These are phyloP conservation scores for Drosophila lacteicornis DNA, from an alignment of 1,140 invertebrate species.

Conservation along the genomic window DNA sequence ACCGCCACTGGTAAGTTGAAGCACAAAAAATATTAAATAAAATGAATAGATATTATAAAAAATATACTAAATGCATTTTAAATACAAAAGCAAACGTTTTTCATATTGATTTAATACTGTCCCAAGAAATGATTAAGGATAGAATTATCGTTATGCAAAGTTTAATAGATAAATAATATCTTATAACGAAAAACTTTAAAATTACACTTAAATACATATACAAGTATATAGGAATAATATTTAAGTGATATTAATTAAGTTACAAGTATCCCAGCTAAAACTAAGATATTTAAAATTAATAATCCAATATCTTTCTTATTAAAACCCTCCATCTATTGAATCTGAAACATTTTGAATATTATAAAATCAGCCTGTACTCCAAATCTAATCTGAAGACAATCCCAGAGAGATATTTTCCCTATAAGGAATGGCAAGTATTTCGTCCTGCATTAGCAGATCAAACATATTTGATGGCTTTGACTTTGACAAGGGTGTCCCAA, in stretches of 20 bases:
- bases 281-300: no score
- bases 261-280: no score
- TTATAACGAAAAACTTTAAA: no score
- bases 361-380: background rate
- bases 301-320: no score
- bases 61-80: background rate
- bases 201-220: no score
- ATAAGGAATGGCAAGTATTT: slow-evolving; percentile 35
- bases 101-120: no score
- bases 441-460: slow-evolving; percentile 31
- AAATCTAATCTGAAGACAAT: background rate
- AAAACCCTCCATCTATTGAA: no score
- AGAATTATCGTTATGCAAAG: no score
- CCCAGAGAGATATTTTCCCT: background rate
- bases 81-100: background rate
- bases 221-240: no score
- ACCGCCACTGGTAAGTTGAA: slow-evolving; percentile 90
- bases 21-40: background rate
- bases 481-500: slow-evolving; percentile 72
- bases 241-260: no score
- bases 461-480: slow-evolving; percentile 53
- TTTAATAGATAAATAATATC: no score
- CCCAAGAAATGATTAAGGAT: no score
- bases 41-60: background rate
- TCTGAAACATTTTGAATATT: background rate